These are phyloP conservation scores for human DNA, from an alignment of 2,113 vertebrate genomes.

Conservation along the genomic window GRCh38 chr6:95270501-95271000, in stretches of 20 bases:
- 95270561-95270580: background rate
- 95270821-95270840: accelerated
- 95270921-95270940: background rate
- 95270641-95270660: background rate
- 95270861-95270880: background rate
- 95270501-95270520: background rate
- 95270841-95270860: background rate
- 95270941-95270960: background rate
- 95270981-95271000: background rate
- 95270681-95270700: too few relatives aligned
- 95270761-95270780: background rate
- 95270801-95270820: background rate
- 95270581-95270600: background rate
- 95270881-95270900: background rate
- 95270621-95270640: background rate
- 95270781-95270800: background rate
- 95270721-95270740: background rate
- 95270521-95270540: background rate
- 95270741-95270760: background rate
- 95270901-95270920: background rate
- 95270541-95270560: background rate
- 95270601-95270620: background rate
- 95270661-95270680: background rate
- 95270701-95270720: background rate
- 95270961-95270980: background rate